Percentiles rank a stretch among this genome's conserved stretches.
Evolutionary conservation across 2,113 vertebrate species (phyloP).

Genomic region (Sceloporus undulatus): DNA sequence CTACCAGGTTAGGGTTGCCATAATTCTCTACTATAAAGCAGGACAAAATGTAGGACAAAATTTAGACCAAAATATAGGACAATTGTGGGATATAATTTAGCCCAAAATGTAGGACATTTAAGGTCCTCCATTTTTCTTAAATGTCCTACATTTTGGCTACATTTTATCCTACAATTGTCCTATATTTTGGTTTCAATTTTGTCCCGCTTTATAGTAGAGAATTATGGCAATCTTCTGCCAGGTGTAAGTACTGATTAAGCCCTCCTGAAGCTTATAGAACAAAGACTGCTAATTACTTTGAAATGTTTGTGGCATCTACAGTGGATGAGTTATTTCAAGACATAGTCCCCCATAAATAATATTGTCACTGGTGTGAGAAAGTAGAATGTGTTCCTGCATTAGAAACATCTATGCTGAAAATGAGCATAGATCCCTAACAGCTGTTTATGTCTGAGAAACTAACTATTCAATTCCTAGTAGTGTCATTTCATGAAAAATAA

Average conservation of each 20-base stretch:
- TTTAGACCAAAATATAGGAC: too few relatives aligned
- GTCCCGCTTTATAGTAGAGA: too few relatives aligned
- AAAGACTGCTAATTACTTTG: background rate
- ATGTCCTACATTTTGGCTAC: too few relatives aligned
- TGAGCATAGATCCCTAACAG: background rate
- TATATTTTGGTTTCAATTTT: too few relatives aligned
- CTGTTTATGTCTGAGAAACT: background rate
- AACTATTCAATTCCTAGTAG: background rate
- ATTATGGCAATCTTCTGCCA: background rate
- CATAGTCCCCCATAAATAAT: constrained; percentile 13
- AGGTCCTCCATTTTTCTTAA: too few relatives aligned
- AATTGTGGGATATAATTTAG: too few relatives aligned
- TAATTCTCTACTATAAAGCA: too few relatives aligned
- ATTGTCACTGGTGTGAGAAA: background rate
- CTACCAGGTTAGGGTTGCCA: background rate
- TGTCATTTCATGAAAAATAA: background rate
- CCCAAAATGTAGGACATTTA: too few relatives aligned
- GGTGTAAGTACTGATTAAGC: background rate
- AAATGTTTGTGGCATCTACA: background rate
- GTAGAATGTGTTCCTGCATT: background rate
- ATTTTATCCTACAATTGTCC: too few relatives aligned
- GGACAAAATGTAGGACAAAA: too few relatives aligned
- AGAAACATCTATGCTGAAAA: background rate
- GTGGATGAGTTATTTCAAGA: background rate
- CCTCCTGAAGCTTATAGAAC: background rate